Conservation (phyloP, 2,797 vertebrate species). For the Hipposideros larvatus region DNA sequence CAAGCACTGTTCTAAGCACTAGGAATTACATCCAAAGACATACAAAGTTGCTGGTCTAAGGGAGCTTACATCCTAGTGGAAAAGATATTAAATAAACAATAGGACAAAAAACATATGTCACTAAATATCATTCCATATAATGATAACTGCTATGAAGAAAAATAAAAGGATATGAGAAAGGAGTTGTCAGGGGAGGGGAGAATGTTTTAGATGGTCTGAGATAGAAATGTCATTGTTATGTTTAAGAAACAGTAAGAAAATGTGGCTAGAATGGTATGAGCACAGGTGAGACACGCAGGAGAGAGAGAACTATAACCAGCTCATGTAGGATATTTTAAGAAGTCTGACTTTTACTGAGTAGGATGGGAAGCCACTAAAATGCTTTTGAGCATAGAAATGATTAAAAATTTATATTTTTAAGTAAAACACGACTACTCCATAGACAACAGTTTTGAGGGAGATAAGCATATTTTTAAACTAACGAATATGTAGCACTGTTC, state of each 20-base stretch:
- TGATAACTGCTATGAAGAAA: background rate
- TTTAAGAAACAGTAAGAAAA: background rate
- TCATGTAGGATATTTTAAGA: background rate
- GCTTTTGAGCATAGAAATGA: background rate
- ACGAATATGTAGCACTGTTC: background rate
- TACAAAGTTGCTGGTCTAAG: background rate
- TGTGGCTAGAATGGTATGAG: background rate
- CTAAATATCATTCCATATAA: background rate
- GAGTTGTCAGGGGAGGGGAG: background rate
- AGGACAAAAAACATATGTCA: slow-evolving; percentile 21
- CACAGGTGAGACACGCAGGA: background rate
- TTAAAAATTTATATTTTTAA: background rate
- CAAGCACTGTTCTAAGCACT: background rate
- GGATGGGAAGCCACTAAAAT: background rate
- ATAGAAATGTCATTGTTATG: background rate
- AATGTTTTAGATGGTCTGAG: background rate
- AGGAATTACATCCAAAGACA: background rate
- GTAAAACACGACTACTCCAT: background rate
- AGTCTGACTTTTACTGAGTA: background rate
- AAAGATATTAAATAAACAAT: background rate
- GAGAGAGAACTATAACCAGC: background rate
- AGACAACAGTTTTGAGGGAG: background rate
- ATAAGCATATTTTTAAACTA: background rate
- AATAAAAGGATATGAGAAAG: background rate
- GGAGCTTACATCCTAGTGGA: background rate